These are phyloP conservation scores for crab-eating macaque (Macaca fascicularis) DNA, from an alignment of 2,113 vertebrate genomes.

Conservation along the genomic window T2T-MFA8v1.1 NC_088389.1:50370001-50370500, in stretches of 20 bases:
- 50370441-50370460: neutral
- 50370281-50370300: neutral
- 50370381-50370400: neutral
- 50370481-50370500: neutral
- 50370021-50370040: neutral
- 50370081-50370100: neutral
- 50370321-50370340: neutral
- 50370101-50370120: neutral
- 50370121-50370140: neutral
- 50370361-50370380: neutral
- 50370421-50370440: neutral
- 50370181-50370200: neutral
- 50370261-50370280: neutral
- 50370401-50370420: neutral
- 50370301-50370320: neutral
- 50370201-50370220: neutral
- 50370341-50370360: neutral
- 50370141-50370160: neutral
- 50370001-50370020: neutral
- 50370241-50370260: neutral
- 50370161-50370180: neutral
- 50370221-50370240: neutral
- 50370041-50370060: neutral
- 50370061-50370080: neutral
- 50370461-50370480: neutral